Evolutionary conservation across 2,888 invertebrate species (phyloP).

Genomic region (Mimumesa dahlbomi): DNA sequence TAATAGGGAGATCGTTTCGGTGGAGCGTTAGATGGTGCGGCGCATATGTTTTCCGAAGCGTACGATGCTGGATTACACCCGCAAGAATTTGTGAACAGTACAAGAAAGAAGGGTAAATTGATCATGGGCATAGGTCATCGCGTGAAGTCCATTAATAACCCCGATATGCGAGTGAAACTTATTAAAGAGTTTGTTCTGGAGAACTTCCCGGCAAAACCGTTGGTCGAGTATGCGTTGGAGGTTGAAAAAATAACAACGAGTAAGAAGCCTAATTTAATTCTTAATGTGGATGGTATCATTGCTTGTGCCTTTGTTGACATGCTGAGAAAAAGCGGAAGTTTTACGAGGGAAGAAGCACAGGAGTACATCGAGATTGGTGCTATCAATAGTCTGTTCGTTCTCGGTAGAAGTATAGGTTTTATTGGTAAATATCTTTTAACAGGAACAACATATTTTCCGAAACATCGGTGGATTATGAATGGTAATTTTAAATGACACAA

Average conservation of each 20-base stretch:
- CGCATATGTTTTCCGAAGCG: constrained; percentile 97
- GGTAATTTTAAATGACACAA: too few species aligned
- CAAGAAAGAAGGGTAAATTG: constrained; percentile 97
- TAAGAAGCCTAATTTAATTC: constrained; percentile 99
- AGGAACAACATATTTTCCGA: too few species aligned
- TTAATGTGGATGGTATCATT: constrained; percentile 99
- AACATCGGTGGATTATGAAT: too few species aligned
- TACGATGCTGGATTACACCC: constrained; percentile 97
- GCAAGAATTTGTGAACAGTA: constrained; percentile 98
- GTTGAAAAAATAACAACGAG: constrained; percentile 99
- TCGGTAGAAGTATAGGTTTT: constrained; percentile 98
- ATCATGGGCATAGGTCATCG: constrained; percentile 99
- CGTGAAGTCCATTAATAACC: constrained; percentile 96
- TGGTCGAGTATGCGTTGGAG: constrained; percentile 97
- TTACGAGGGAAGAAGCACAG: constrained; percentile 98
- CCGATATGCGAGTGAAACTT: constrained; percentile 98
- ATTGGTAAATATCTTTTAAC: constrained; percentile 88
- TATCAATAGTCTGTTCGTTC: constrained; percentile 98
- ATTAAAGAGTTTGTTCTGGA: constrained; percentile 97
- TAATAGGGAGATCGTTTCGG: constrained; percentile 97
- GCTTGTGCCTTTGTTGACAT: constrained; percentile 99
- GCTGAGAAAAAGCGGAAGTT: constrained; percentile 95
- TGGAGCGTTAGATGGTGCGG: constrained; percentile 98
- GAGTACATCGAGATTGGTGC: constrained; percentile 99
- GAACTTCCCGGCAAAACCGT: constrained; percentile 95